Percentiles rank a stretch among this genome's conserved stretches.
phyloP scores from a whole-genome alignment of 2,888 invertebrate genomes.

The Itoplectis maculator region DNA sequence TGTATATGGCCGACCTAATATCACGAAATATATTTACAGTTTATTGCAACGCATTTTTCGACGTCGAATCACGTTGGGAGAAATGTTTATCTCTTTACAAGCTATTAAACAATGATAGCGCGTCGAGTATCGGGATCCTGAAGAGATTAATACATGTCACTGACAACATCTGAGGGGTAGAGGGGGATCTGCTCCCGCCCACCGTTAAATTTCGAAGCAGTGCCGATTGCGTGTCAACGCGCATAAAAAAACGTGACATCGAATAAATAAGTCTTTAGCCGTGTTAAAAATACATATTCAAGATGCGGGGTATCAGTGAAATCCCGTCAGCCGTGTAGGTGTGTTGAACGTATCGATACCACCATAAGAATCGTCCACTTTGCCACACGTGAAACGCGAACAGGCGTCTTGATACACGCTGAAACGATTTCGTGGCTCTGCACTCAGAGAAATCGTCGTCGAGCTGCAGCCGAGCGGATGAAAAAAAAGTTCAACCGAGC shows the following conservation, averaged over 20 bases:
- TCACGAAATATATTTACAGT: no score
- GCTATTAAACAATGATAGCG: background rate
- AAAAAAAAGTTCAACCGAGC: background rate
- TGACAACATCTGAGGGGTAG: background rate
- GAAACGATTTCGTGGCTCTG: background rate
- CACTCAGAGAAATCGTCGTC: background rate
- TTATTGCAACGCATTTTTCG: no score
- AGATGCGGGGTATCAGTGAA: constrained; percentile 5
- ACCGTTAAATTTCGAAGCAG: background rate
- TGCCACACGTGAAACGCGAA: constrained; percentile 5
- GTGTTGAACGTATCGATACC: constrained; percentile 1
- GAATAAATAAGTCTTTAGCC: constrained; percentile 13
- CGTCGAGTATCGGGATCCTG: background rate
- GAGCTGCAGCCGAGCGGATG: background rate
- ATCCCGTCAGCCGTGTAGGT: constrained; percentile 1
- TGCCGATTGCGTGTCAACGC: background rate
- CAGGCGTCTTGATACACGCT: background rate
- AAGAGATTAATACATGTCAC: constrained; percentile 5
- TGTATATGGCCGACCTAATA: no score
- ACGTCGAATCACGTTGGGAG: no score
- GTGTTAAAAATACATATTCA: background rate
- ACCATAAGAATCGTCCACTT: background rate
- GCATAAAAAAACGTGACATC: background rate
- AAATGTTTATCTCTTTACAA: background rate
- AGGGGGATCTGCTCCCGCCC: background rate